Evolutionary conservation across 1,140 invertebrate species (phyloP).

Genomic region (Philotrypesis tridentata): DNA sequence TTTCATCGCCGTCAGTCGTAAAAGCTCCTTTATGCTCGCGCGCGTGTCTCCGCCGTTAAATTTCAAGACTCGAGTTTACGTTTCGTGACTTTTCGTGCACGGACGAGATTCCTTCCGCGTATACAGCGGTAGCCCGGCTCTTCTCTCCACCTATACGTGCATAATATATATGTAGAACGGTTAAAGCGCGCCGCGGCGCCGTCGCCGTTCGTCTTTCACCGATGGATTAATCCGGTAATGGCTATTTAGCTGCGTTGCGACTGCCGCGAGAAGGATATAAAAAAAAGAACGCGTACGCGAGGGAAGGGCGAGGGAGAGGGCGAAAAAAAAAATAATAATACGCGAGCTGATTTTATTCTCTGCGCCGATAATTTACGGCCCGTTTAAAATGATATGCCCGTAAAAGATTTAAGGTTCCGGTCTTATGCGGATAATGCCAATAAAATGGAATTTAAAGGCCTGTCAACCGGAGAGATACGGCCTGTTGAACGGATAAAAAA

Average conservation of each 20-base stretch:
- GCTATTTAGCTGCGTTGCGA: background rate
- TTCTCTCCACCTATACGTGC: no score
- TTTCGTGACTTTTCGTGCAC: conserved; percentile 18
- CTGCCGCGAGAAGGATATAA: background rate
- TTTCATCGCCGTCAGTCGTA: conserved; percentile 57
- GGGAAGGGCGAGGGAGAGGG: background rate
- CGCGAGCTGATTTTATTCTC: background rate
- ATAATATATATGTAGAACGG: no score
- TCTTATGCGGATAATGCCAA: conserved; percentile 5
- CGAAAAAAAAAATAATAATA: background rate
- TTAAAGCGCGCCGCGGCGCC: no score
- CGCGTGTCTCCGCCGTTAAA: conserved; percentile 54
- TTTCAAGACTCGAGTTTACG: conserved; percentile 47
- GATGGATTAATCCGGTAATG: conserved; percentile 8
- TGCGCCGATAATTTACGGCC: conserved; percentile 18
- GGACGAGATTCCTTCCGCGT: background rate
- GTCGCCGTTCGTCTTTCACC: background rate
- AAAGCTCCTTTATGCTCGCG: conserved; percentile 54
- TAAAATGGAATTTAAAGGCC: conserved; percentile 3
- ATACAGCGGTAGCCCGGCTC: no score
- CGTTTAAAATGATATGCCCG: conserved; percentile 18
- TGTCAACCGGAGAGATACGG: background rate
- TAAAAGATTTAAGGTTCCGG: background rate
- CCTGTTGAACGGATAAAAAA: conserved; percentile 22
- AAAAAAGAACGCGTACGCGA: background rate